Conservation (phyloP, 2,888 invertebrate species). For the Euplagia quadripunctaria region DNA sequence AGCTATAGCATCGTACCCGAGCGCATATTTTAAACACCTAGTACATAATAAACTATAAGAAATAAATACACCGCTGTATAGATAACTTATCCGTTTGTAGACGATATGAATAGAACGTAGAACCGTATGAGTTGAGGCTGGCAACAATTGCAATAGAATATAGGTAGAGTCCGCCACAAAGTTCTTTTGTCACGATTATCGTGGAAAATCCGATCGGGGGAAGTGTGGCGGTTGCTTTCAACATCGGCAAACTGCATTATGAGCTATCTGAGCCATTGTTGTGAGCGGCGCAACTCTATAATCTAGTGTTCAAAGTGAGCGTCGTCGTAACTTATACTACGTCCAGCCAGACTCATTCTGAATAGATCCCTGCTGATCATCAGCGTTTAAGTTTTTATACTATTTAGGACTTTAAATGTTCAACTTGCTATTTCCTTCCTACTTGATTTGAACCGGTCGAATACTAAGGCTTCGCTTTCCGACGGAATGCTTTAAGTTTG, state of each 20-base stretch:
- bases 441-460: too few relatives aligned
- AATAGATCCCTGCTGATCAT: conserved; percentile 38
- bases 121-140: conserved; percentile 64
- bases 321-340: conserved; percentile 56
- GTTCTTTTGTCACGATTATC: conserved; percentile 87
- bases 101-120: conserved; percentile 73
- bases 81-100: conserved; percentile 67
- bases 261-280: conserved; percentile 82
- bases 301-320: conserved; percentile 66
- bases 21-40: not conserved
- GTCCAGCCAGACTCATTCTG: conserved; percentile 23
- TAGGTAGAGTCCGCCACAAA: conserved; percentile 73
- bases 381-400: conserved; percentile 40
- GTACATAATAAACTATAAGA: conserved; percentile 52
- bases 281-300: conserved; percentile 68
- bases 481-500: too few relatives aligned
- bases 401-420: conserved; percentile 30
- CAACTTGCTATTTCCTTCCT: conserved; percentile 8
- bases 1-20: not conserved
- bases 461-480: too few relatives aligned
- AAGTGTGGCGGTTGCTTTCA: conserved; percentile 83
- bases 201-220: conserved; percentile 85
- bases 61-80: conserved; percentile 61
- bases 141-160: conserved; percentile 70
- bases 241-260: conserved; percentile 85